Evolutionary conservation across 2,113 vertebrate species (phyloP), one percentile per base, ranked within the genome.

Genomic region (Ancistrus triradiatus): DNA sequence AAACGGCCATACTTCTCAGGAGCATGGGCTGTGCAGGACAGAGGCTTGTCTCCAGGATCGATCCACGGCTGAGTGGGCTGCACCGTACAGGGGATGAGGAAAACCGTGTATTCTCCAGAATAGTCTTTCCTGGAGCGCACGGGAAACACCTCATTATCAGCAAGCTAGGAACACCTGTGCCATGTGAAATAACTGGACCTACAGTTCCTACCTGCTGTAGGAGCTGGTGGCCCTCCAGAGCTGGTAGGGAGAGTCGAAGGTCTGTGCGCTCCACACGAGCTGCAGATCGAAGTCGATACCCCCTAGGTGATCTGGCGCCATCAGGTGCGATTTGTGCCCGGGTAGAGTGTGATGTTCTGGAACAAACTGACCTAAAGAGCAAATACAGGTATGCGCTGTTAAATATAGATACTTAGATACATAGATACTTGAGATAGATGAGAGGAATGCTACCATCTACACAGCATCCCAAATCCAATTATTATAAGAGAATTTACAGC

Each of bases 141-240:
- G 49, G 31, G 38, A 42, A 64, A 21, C 15, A 21, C 7, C 24
- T 8, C 5, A 15, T 51, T 31, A 73, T 15, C 4, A 17, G n/a
- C 28, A 58, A 25, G 7, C 22, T 13, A 13, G 21, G 4, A 52
- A 33, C 9, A 24, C 14, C 42, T 35, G 19, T 27, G 13, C 21
- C 48, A 25, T 5, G 31, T 19, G 3, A 37, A 6, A 8, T 4
- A 13, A 22, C 33, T 13, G 15, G 21, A 21, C 1, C 2, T 15
- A 3, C 7, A 14, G 11, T 2, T 3, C 69, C 46, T 68, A 94
- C 95, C 96, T 92, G 90, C 92, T 99, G 50, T 97, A 99, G 35
- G 95, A 95, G 77, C 95, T 98, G 53, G 94, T 98, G 13, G 95
- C 94, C 72, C 95, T 91, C 96, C 96, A 99, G 63, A 98, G 90